A percentile compares a stretch with the other conserved stretches of the same genome.
These are phyloP conservation scores for Oophaga pumilio DNA, from an alignment of 2,113 vertebrate species.

Conservation along the genomic window DNA sequence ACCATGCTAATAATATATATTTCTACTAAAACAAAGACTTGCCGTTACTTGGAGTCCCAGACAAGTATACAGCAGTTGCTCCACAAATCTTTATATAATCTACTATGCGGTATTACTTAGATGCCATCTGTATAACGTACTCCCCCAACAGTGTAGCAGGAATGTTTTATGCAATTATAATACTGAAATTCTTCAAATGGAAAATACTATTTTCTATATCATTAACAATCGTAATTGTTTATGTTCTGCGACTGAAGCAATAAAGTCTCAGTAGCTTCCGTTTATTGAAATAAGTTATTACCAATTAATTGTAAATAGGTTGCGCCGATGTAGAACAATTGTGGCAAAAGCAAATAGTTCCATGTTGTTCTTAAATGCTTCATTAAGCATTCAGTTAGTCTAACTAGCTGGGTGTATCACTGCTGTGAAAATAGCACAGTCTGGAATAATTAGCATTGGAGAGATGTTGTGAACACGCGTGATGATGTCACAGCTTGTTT, in stretches of 20 bases:
- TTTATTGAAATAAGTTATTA: slow-evolving; percentile 13
- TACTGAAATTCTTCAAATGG: slow-evolving; percentile 16
- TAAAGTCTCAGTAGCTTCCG: slow-evolving; percentile 8
- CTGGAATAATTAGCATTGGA: slow-evolving; percentile 11
- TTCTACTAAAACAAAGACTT: no score
- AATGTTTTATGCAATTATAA: background rate
- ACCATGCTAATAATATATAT: no score
- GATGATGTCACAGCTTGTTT: slow-evolving; percentile 43
- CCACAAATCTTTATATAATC: no score
- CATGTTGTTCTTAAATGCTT: slow-evolving; percentile 22
- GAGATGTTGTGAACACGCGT: background rate
- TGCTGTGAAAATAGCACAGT: slow-evolving; percentile 15
- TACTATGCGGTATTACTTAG: background rate
- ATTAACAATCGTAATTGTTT: slow-evolving; percentile 12
- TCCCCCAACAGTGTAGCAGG: background rate
- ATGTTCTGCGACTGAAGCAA: slow-evolving; percentile 11
- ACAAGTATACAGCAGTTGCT: no score
- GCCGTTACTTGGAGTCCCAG: no score
- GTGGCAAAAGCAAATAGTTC: slow-evolving; percentile 6
- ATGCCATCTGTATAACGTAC: background rate
- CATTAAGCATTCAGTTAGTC: slow-evolving; percentile 14
- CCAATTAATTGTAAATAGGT: slow-evolving; percentile 35
- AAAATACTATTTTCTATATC: slow-evolving; percentile 21
- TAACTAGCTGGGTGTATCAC: slow-evolving; percentile 1
- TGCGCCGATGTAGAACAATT: slow-evolving; percentile 11